phyloP scores from a whole-genome alignment of 2,797 vertebrate genomes.

The Chloroceryle amazona region DNA sequence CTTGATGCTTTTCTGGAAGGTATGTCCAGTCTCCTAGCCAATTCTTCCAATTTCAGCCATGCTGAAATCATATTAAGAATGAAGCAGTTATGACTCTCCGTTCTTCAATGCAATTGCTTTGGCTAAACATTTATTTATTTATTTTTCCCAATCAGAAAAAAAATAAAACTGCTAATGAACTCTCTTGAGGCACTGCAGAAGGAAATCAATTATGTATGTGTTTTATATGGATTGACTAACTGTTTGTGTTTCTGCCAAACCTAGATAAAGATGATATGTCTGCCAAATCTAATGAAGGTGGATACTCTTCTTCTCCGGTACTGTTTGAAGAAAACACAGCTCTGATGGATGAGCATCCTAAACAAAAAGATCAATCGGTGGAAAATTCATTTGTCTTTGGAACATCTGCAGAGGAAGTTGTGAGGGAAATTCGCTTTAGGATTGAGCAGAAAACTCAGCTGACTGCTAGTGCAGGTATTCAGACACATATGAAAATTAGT shows the following conservation, averaged over 20 bases:
- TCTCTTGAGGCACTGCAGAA: not conserved
- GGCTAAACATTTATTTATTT: not conserved
- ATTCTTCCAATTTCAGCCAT: not conserved
- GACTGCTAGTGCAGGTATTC: conserved; percentile 95
- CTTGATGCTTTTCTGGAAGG: not conserved
- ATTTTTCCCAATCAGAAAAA: not conserved
- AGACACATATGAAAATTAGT: not conserved
- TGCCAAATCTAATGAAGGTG: conserved; percentile 17
- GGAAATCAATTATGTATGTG: not conserved
- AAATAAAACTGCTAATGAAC: not conserved
- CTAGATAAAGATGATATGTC: conserved; percentile 28
- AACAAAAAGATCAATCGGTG: conserved; percentile 20
- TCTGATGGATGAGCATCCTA: not conserved
- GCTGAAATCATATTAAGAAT: not conserved
- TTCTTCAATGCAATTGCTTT: not conserved
- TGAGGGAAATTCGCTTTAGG: conserved; percentile 96
- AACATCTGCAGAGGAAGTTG: conserved; percentile 90
- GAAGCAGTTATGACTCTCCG: not conserved
- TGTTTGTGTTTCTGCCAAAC: conserved; percentile 17
- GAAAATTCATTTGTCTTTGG: conserved; percentile 87
- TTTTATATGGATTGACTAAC: not conserved
- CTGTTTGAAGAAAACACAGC: conserved; percentile 90
- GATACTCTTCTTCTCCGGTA: conserved; percentile 82
- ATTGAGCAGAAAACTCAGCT: conserved; percentile 94
- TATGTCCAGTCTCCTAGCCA: not conserved